These are phyloP conservation scores for Brachypalpus laphriformis DNA, from an alignment of 2,888 invertebrate species.

Conservation along the genomic window DNA sequence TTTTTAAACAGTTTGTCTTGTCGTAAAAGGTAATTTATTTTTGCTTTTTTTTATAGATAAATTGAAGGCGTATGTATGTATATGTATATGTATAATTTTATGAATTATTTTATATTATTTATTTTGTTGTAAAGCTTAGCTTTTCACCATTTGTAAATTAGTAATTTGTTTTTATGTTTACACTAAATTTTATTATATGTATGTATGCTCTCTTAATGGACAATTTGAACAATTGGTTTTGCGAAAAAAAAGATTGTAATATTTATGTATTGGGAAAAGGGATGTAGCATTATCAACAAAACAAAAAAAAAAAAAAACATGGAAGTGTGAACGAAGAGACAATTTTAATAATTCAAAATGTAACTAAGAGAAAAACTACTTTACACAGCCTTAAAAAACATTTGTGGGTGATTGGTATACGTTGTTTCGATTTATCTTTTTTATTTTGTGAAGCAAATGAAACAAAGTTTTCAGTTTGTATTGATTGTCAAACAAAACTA, in stretches of 20 bases:
- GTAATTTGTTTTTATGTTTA: slow-evolving; percentile 16
- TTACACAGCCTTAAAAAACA: slow-evolving; percentile 53
- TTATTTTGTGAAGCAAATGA: neutral
- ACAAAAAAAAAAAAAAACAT: neutral
- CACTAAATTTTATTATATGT: slow-evolving; percentile 31
- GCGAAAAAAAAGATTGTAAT: slow-evolving; percentile 2
- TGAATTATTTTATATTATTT: slow-evolving; percentile 48
- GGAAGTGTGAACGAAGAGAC: neutral
- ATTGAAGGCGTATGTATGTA: slow-evolving; percentile 75
- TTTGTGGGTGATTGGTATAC: slow-evolving; percentile 26
- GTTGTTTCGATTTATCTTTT: neutral
- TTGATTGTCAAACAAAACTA: slow-evolving; percentile 22
- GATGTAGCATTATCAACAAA: neutral
- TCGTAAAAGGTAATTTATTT: slow-evolving; percentile 69
- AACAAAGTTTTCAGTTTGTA: neutral
- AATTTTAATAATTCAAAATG: too few relatives aligned
- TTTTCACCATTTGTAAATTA: slow-evolving; percentile 43
- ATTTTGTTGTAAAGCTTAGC: slow-evolving; percentile 56
- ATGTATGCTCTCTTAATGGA: slow-evolving; percentile 55
- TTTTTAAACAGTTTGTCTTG: slow-evolving; percentile 64
- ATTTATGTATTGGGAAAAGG: neutral
- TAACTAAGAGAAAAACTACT: slow-evolving; percentile 23
- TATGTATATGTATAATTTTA: slow-evolving; percentile 63
- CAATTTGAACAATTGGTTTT: slow-evolving; percentile 62
- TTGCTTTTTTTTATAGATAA: slow-evolving; percentile 61